These are phyloP conservation scores for Mesochorus sp. DNA, from an alignment of 2,888 invertebrate species.

Conservation along the genomic window DNA sequence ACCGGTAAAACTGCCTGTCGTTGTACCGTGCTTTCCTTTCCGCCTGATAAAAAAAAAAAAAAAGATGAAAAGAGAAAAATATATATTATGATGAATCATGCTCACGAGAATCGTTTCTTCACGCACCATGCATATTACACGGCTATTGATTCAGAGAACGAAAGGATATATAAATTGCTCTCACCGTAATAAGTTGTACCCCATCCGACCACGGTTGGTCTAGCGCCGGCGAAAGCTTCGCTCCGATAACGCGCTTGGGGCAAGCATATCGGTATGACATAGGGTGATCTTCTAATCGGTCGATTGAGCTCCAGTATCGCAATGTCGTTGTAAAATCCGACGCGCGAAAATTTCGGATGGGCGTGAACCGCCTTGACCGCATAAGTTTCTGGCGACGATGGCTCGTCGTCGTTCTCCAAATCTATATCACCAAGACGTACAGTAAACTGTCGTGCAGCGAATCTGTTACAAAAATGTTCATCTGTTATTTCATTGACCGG, in stretches of 20 bases:
- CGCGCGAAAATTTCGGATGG: slow-evolving; percentile 92
- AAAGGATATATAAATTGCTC: slow-evolving; percentile 37
- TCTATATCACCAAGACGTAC: slow-evolving; percentile 95
- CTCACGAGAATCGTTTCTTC: neutral
- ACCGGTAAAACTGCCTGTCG: too few species aligned
- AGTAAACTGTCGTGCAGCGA: slow-evolving; percentile 93
- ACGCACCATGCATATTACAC: neutral
- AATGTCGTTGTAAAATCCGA: slow-evolving; percentile 97
- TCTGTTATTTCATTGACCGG: neutral
- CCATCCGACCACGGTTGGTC: slow-evolving; percentile 96
- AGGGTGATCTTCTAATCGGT: slow-evolving; percentile 91
- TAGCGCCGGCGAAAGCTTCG: slow-evolving; percentile 88
- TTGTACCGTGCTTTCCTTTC: too few species aligned
- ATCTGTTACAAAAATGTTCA: slow-evolving; percentile 83
- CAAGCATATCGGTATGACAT: slow-evolving; percentile 93
- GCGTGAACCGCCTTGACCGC: slow-evolving; percentile 90
- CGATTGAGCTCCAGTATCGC: slow-evolving; percentile 90
- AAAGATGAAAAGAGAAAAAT: neutral
- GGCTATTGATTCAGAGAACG: neutral
- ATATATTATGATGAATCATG: neutral
- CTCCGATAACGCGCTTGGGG: slow-evolving; percentile 86
- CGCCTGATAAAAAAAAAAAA: neutral
- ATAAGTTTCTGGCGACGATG: slow-evolving; percentile 91
- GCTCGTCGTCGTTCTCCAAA: slow-evolving; percentile 91
- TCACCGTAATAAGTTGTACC: slow-evolving; percentile 93